Evolutionary conservation across 2,888 invertebrate genomes (phyloP).

Genomic region (Lycia hirtaria): DNA sequence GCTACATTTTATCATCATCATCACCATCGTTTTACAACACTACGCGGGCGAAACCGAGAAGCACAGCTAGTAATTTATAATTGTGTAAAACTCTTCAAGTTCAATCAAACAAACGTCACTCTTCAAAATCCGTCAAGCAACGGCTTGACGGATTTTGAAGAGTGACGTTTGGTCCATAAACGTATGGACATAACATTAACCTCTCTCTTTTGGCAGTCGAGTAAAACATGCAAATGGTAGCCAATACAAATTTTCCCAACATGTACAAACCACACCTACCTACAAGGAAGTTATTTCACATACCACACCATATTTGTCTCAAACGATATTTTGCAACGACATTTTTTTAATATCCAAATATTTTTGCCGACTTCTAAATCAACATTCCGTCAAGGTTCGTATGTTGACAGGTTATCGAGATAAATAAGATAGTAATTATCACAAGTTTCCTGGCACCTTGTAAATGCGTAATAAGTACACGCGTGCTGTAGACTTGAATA

Average conservation of each 20-base stretch:
- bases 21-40: too few species aligned
- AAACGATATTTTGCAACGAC: conserved; percentile 21
- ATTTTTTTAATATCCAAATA: conserved; percentile 38
- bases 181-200: too few species aligned
- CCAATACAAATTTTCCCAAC: background rate
- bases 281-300: conserved; percentile 29
- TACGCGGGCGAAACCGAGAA: too few species aligned
- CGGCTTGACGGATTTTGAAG: too few species aligned
- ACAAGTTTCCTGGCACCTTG: conserved; percentile 60
- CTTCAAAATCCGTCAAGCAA: too few species aligned
- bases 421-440: conserved; percentile 59
- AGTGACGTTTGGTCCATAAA: too few species aligned
- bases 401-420: conserved; percentile 49
- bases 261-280: conserved; percentile 1
- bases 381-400: conserved; percentile 60
- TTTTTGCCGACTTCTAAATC: conserved; percentile 42
- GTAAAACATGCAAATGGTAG: too few species aligned
- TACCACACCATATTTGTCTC: conserved; percentile 19
- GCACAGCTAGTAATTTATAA: too few species aligned
- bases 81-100: too few species aligned
- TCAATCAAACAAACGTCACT: too few species aligned
- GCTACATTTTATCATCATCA: too few species aligned
- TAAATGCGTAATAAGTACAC: conserved; percentile 49
- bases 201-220: too few species aligned
- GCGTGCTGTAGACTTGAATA: conserved; percentile 42